These are phyloP conservation scores for Bombus picipes DNA, from an alignment of 1,140 invertebrate genomes.

Conservation along the genomic window DNA sequence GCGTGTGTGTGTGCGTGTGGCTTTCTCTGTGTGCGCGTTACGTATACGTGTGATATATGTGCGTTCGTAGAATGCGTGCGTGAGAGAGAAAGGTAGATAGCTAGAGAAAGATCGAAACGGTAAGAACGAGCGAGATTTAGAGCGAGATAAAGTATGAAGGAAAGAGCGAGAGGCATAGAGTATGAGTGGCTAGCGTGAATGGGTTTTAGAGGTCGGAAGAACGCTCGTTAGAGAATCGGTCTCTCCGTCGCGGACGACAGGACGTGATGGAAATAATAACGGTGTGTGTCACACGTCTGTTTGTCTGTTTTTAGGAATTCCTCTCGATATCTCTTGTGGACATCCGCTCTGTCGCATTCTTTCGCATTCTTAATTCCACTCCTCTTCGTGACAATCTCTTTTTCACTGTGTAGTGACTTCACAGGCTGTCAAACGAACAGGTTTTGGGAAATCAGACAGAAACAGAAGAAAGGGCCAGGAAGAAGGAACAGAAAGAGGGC, in stretches of 20 bases:
- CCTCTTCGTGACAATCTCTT: background rate
- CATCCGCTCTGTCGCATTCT: no score
- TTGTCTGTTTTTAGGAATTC: background rate
- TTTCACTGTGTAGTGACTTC: background rate
- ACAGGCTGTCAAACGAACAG: background rate
- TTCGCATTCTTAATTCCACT: background rate
- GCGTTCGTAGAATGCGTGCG: background rate
- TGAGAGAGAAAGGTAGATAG: conserved; percentile 21
- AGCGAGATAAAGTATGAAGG: background rate
- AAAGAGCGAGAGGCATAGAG: conserved; percentile 19
- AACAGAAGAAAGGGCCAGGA: conserved; percentile 12
- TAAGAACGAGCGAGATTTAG: conserved; percentile 14
- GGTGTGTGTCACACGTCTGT: background rate
- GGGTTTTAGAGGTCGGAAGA: conserved; percentile 36
- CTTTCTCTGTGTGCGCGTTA: no score
- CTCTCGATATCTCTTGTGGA: no score
- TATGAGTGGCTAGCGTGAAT: conserved; percentile 40
- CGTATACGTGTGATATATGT: background rate
- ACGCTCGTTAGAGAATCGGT: conserved; percentile 11
- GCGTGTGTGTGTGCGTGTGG: background rate
- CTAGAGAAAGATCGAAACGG: background rate
- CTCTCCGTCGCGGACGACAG: background rate
- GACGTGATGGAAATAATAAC: background rate
- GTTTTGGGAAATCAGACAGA: conserved; percentile 16
- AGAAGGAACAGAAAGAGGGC: conserved; percentile 21